Evolutionary conservation across 2,888 invertebrate genomes (phyloP).

Genomic region (Colostygia pectinataria): DNA sequence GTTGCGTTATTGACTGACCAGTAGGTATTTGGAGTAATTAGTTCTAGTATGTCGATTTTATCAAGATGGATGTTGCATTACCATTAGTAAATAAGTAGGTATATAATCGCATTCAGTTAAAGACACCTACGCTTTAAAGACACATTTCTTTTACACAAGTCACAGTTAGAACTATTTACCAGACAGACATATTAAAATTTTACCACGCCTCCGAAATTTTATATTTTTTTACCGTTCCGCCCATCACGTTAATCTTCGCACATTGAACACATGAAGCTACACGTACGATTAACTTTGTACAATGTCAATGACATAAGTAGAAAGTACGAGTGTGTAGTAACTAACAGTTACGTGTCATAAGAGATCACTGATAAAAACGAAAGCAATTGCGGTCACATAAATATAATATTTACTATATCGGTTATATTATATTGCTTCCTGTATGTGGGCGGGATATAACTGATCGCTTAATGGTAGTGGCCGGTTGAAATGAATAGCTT

Average conservation of each 20-base stretch:
- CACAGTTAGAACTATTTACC: too few relatives aligned
- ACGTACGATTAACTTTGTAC: conserved; percentile 28
- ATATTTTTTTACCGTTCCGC: not conserved
- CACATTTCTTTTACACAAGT: too few relatives aligned
- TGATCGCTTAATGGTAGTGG: not conserved
- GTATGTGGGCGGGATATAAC: not conserved
- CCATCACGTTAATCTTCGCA: conserved; percentile 3
- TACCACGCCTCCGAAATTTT: too few relatives aligned
- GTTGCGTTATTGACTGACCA: too few relatives aligned
- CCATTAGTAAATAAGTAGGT: too few relatives aligned
- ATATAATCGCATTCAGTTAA: too few relatives aligned
- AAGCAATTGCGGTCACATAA: conserved; percentile 50
- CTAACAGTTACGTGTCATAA: conserved; percentile 52
- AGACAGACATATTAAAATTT: too few relatives aligned
- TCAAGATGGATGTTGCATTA: too few relatives aligned
- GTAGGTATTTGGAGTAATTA: too few relatives aligned
- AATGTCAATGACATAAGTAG: conserved; percentile 65
- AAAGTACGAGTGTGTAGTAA: conserved; percentile 52
- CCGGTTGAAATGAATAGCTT: too few relatives aligned
- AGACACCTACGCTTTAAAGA: too few relatives aligned
- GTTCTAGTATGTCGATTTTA: too few relatives aligned
- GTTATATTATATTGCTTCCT: conserved; percentile 32
- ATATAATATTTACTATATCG: conserved; percentile 26
- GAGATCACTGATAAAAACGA: conserved; percentile 61
- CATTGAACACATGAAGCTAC: conserved; percentile 34